Base-by-base conservation (phyloP, 2,797 vertebrate genomes). In the Poecilia velifera region DNA sequence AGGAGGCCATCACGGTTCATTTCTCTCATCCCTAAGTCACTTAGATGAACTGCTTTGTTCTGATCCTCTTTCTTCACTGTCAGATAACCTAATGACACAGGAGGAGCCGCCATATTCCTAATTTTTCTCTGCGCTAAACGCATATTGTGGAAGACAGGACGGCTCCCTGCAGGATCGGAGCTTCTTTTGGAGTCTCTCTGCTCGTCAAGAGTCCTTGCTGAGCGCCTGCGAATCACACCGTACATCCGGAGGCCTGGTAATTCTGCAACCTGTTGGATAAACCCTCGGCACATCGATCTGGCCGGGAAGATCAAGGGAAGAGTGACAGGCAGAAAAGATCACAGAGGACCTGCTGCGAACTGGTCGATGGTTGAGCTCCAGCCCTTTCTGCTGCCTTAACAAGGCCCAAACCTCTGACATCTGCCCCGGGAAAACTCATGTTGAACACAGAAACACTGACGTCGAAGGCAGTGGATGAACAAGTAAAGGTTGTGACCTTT, bases 401-500 rank as follows among this genome's bases (percentile, higher is more conserved):
- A 87, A 92, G 86, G 83, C 78, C 79, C 86, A 76, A 84, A 90
- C 87, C 86, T 81, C 83, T 89, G 88, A 94, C 90, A 90, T 82
- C 82, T 86, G 82, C 84, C 85, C 87, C 45, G 76, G 76, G 89
- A 91, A 94, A 94, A 93, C 88, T 92, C 87, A 84, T 91, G 91
- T 93, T 91, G 87, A 92, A 92, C 91, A 88, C 80, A 79, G 82
- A 92, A 89, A 93, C 90, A 92, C 82, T 92, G 93, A 94, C 94
- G 89, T 84, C 59, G 79, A 86, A 92, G 85, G 78, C 85, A 90
- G 88, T 87, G 84, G 93, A 92, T 87, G 91, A 92, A 93, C 88
- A 91, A 91, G 87, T 77, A 96, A 96, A 96, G 95, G 95, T 90
- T 91, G 80, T 87, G 91, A 94, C 95, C 96, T 96, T 96, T 96